These are phyloP conservation scores for Anser cygnoides DNA, from an alignment of 2,113 vertebrate genomes.

Conservation along the genomic window DNA sequence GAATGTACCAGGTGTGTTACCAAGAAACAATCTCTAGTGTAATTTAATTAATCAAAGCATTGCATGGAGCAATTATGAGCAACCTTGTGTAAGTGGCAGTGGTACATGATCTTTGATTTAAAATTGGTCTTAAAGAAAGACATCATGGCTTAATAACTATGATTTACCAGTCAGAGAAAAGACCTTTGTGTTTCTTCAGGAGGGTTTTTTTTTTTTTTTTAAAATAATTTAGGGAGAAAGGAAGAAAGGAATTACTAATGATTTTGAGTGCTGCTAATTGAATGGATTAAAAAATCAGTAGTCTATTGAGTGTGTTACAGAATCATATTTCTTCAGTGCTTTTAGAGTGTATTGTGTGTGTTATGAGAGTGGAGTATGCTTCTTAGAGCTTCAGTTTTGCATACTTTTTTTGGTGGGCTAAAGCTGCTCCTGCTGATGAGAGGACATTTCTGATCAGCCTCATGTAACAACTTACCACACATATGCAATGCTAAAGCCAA, in stretches of 20 bases:
- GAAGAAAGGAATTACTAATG: neutral
- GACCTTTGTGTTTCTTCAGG: slow-evolving; percentile 44
- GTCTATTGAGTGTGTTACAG: neutral
- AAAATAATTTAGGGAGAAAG: neutral
- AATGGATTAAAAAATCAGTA: neutral
- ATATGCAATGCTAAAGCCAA: neutral
- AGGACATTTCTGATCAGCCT: neutral
- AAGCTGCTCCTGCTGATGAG: neutral
- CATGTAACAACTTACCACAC: neutral
- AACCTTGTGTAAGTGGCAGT: slow-evolving; percentile 71
- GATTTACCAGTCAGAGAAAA: slow-evolving; percentile 36
- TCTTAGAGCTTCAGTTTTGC: neutral
- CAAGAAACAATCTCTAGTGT: slow-evolving; percentile 81
- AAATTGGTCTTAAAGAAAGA: slow-evolving; percentile 73
- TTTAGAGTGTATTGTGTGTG: neutral
- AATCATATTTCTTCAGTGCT: neutral
- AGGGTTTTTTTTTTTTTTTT: neutral
- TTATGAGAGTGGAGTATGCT: neutral
- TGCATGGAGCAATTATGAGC: slow-evolving; percentile 72
- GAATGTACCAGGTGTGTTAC: slow-evolving; percentile 81
- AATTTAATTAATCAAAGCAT: slow-evolving; percentile 81
- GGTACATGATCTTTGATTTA: slow-evolving; percentile 60
- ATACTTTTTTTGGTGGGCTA: neutral
- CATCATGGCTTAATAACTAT: slow-evolving; percentile 74
- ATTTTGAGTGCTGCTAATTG: neutral